Base-by-base conservation (phyloP, 2,888 invertebrate species). In the Nebria salina region DNA sequence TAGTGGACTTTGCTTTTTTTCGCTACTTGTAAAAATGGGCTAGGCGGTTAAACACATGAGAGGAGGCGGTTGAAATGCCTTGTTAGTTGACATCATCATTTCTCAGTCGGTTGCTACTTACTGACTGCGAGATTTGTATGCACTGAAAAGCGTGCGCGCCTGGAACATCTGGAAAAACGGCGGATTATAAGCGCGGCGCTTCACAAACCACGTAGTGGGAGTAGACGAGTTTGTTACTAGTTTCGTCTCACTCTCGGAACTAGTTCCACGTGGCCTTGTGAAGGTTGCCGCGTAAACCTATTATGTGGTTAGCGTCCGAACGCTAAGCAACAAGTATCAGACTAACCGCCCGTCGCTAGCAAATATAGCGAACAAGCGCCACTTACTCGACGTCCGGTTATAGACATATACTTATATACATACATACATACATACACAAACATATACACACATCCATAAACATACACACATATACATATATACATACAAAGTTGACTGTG, bases 191-290 rank as follows among this genome's bases (percentile, higher is more conserved):
- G 70, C 70, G 34, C 34, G 34, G 34, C 70, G 34, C 70, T 70
- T 70, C 70, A 68, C 72, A 75, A 74, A 54, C 6, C 74, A 54
- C 41, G 75, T 80, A 80, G 80, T 80, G 72, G 80, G 80, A 80
- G 80, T 80, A 80, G 75, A 80, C 80, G 65, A 80, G 80, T 75
- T 20, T 75, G 75, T 80, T 80, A 13, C 54, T 54, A 80, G 75
- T 80, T 75, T 80, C 75, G 80, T 80, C 80, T 80, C 75, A 41
- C 80, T 80, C 80, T 80, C 65, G 80, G 75, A 80, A 80, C 80
- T 80, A 80, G 80, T 80, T 80, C 64, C 80, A 80, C 64, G 72
- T 80, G 80, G 80, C 80, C 80, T 80, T 80, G 80, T 75, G 80
- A 80, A 80, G 80, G 80, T 80, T 80, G 72, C 75, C 75, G 80